Evolutionary conservation across 92 coral and sea anemone genomes (phyloP).

Genomic region (Parazoanthus darwini): DNA sequence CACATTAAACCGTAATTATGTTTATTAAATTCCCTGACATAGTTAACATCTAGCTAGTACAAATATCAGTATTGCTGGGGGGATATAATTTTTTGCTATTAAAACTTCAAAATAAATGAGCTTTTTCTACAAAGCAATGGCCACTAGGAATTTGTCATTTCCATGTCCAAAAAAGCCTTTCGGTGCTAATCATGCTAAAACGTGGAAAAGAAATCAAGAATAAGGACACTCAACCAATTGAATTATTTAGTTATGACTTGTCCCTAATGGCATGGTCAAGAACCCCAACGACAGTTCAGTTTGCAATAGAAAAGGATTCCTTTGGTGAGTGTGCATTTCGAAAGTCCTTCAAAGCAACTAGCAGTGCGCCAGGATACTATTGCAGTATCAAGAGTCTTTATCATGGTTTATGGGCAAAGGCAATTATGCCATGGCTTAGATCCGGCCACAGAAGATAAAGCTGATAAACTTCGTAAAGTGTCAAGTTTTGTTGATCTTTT

Average conservation of each 20-base stretch:
- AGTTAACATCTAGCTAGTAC: too few species aligned
- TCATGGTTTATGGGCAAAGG: constrained; percentile 80
- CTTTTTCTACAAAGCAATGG: too few species aligned
- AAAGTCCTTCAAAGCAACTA: constrained; percentile 42
- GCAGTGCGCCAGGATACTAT: constrained; percentile 15
- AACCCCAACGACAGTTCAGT: constrained; percentile 32
- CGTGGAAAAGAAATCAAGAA: background rate
- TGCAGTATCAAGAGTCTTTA: constrained; percentile 56
- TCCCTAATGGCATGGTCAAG: constrained; percentile 7
- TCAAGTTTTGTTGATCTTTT: constrained; percentile 49
- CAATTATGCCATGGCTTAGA: constrained; percentile 22
- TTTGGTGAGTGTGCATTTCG: constrained; percentile 42
- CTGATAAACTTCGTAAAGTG: constrained; percentile 61
- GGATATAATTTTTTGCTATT: too few species aligned
- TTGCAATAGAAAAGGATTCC: constrained; percentile 40
- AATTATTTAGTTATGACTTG: constrained; percentile 12
- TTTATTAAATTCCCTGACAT: too few species aligned
- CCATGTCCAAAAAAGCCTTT: too few species aligned
- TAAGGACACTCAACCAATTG: constrained; percentile 17
- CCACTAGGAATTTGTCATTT: too few species aligned
- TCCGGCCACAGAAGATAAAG: background rate
- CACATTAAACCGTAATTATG: too few species aligned
- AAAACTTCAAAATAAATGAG: too few species aligned
- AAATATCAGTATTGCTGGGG: too few species aligned
- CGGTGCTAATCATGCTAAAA: too few species aligned